These are phyloP conservation scores for Cotesia glomerata DNA, from an alignment of 1,140 invertebrate species.

Conservation along the genomic window DNA sequence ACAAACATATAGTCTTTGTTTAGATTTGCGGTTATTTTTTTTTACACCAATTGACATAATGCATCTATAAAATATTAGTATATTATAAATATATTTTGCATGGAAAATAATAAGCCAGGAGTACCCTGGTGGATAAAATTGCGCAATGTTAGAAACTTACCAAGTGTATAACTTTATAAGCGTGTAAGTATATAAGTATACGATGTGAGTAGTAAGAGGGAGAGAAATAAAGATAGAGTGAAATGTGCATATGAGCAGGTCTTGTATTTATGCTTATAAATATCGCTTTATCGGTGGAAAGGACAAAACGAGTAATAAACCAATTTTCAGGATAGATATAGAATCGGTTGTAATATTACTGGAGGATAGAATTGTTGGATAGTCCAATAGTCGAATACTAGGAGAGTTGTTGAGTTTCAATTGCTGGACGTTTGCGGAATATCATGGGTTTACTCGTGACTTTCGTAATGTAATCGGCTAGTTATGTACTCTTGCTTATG, in stretches of 20 bases:
- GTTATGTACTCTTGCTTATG: neutral
- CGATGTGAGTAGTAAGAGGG: neutral
- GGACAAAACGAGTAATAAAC: slow-evolving; percentile 39
- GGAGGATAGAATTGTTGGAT: neutral
- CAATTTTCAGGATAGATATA: slow-evolving; percentile 36
- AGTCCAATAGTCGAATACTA: no score
- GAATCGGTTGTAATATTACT: slow-evolving; percentile 30
- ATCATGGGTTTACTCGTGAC: slow-evolving; percentile 23
- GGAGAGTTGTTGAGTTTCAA: slow-evolving; percentile 15
- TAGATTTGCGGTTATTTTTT: no score
- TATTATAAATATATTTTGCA: no score
- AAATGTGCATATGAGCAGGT: no score
- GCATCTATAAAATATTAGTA: no score
- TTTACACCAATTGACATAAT: no score
- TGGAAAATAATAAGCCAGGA: no score
- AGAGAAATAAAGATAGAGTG: neutral
- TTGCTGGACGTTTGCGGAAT: slow-evolving; percentile 24
- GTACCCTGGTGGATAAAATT: no score
- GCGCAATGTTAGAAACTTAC: no score
- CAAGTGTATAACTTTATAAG: no score
- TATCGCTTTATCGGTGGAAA: slow-evolving; percentile 12
- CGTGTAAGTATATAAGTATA: neutral
- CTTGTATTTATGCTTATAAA: neutral
- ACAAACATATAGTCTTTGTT: no score
- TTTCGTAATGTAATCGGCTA: slow-evolving; percentile 35